Evolutionary conservation across 2,888 invertebrate species (phyloP).

Genomic region (Oscheius sp.): DNA sequence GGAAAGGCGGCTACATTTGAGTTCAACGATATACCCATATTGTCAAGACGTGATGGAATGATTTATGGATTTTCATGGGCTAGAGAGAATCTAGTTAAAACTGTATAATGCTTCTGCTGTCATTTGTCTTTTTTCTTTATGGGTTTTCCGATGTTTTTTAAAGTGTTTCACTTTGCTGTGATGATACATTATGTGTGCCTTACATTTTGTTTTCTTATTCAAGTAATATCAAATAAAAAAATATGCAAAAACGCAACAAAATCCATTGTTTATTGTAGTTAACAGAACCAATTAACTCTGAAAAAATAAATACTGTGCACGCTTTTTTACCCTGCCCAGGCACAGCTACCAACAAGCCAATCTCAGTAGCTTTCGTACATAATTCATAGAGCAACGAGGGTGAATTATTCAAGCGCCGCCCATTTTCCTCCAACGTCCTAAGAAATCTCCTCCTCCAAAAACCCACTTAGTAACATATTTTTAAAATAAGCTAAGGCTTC

Average conservation of each 20-base stretch:
- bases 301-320: not conserved
- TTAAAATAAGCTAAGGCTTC: too few relatives aligned
- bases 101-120: slow-evolving; percentile 19
- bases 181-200: not conserved
- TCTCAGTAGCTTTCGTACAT: slow-evolving; percentile 30
- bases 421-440: slow-evolving; percentile 25
- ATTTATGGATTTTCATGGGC: slow-evolving; percentile 27
- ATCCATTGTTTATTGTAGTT: too few relatives aligned
- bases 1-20: slow-evolving; percentile 2
- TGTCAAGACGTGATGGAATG: slow-evolving; percentile 9
- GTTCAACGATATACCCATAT: slow-evolving; percentile 11
- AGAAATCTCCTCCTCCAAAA: too few relatives aligned
- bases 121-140: slow-evolving; percentile 24
- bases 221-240: too few relatives aligned
- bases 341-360: slow-evolving; percentile 23
- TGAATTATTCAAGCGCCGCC: slow-evolving; percentile 29
- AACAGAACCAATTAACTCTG: too few relatives aligned
- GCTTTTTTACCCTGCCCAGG: not conserved
- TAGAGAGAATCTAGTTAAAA: slow-evolving; percentile 29
- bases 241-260: too few relatives aligned
- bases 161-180: not conserved
- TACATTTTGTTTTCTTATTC: too few relatives aligned
- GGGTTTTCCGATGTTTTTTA: slow-evolving; percentile 23
- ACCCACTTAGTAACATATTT: too few relatives aligned
- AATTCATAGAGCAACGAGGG: slow-evolving; percentile 20